Evolutionary conservation across 2,888 invertebrate genomes (phyloP).

Genomic region (Caenorhabditis afra): DNA sequence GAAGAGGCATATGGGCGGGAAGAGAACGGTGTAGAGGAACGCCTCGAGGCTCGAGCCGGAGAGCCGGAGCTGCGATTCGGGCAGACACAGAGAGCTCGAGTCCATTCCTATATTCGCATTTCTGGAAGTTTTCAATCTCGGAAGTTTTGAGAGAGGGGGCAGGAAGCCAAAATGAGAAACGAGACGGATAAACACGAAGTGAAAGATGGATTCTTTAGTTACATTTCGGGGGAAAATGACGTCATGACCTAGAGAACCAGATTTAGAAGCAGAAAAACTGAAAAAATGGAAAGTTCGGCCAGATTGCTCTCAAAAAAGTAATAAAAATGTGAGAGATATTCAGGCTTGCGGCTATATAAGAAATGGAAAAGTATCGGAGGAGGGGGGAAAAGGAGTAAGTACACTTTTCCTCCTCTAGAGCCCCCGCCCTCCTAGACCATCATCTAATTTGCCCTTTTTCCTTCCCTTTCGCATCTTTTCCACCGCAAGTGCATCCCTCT

Average conservation of each 20-base stretch:
- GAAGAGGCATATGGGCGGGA: constrained; percentile 69
- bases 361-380: not conserved
- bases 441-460: constrained; percentile 29
- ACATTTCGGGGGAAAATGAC: no score
- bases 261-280: no score
- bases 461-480: no score
- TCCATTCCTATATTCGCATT: constrained; percentile 41
- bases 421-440: no score
- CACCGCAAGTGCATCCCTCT: constrained; percentile 13
- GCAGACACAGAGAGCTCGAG: constrained; percentile 63
- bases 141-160: no score
- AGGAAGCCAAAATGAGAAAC: not conserved
- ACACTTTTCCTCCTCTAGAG: no score
- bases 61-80: constrained; percentile 67
- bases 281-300: no score
- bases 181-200: not conserved
- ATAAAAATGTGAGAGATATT: no score
- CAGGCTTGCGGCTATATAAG: no score
- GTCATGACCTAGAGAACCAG: no score
- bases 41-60: constrained; percentile 71
- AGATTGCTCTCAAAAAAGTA: no score
- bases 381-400: no score
- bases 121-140: not conserved
- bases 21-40: constrained; percentile 69
- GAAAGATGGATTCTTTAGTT: not conserved